Evolutionary conservation across 2,888 invertebrate species (phyloP).

Genomic region (Cephus pulcher): DNA sequence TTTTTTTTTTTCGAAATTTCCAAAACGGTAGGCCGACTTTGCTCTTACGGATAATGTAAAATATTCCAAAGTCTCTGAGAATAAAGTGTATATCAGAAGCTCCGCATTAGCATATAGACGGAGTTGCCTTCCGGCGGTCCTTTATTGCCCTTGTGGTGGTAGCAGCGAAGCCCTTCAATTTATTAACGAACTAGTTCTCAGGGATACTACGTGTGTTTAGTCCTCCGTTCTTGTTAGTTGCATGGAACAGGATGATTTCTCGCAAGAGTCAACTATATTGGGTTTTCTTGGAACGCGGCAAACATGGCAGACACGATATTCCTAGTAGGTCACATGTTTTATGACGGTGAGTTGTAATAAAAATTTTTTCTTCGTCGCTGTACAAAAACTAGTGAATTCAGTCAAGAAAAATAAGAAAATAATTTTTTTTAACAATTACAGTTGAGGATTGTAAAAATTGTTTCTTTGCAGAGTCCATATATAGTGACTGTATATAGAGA

Average conservation of each 20-base stretch:
- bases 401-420: neutral
- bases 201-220: conserved; percentile 36
- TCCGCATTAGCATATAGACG: conserved; percentile 63
- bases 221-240: conserved; percentile 41
- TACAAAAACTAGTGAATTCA: neutral
- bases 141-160: conserved; percentile 40
- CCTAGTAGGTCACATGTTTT: neutral
- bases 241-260: neutral
- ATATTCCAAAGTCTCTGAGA: neutral
- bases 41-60: neutral
- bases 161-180: conserved; percentile 48
- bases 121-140: conserved; percentile 53
- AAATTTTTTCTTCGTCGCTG: neutral
- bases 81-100: conserved; percentile 53
- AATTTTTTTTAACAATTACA: neutral
- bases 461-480: neutral
- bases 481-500: neutral
- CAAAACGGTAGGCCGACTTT: neutral
- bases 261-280: neutral
- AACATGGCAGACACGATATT: neutral
- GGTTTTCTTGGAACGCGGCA: neutral
- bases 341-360: neutral
- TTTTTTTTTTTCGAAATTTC: neutral
- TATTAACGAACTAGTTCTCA: conserved; percentile 59
- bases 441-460: too few species aligned